Conservation (phyloP, 2,888 invertebrate species). For the Conomelus anceps region DNA sequence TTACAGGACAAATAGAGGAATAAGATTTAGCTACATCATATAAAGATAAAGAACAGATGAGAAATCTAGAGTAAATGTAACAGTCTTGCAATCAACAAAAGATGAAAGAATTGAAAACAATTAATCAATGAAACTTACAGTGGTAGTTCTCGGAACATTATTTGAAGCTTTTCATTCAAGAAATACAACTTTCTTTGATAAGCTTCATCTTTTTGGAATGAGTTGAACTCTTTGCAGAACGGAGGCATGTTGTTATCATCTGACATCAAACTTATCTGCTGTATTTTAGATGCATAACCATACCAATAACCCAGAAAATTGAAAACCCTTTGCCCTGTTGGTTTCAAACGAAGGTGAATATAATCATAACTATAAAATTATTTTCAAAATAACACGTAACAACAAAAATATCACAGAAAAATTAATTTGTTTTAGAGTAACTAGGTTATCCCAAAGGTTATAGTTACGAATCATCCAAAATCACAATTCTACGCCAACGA, state of each 20-base stretch:
- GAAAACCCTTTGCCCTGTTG: not conserved
- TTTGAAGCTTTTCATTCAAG: slow-evolving; percentile 77
- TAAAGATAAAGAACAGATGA: slow-evolving; percentile 16
- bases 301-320: not conserved
- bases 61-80: slow-evolving; percentile 17
- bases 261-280: not conserved
- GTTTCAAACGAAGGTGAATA: not conserved
- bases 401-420: not conserved
- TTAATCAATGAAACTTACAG: slow-evolving; percentile 51
- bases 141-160: slow-evolving; percentile 81
- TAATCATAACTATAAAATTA: too few relatives aligned
- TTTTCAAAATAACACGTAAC: too few relatives aligned
- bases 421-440: not conserved
- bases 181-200: slow-evolving; percentile 78
- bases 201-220: slow-evolving; percentile 35
- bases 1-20: too few relatives aligned
- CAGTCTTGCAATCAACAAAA: slow-evolving; percentile 4
- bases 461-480: not conserved
- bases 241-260: not conserved
- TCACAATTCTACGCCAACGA: not conserved
- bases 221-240: not conserved
- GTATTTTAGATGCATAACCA: not conserved
- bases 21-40: too few relatives aligned
- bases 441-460: not conserved
- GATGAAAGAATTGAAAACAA: not conserved